Evolutionary conservation across 2,113 vertebrate species (phyloP).

Genomic region (Thermophis baileyi): DNA sequence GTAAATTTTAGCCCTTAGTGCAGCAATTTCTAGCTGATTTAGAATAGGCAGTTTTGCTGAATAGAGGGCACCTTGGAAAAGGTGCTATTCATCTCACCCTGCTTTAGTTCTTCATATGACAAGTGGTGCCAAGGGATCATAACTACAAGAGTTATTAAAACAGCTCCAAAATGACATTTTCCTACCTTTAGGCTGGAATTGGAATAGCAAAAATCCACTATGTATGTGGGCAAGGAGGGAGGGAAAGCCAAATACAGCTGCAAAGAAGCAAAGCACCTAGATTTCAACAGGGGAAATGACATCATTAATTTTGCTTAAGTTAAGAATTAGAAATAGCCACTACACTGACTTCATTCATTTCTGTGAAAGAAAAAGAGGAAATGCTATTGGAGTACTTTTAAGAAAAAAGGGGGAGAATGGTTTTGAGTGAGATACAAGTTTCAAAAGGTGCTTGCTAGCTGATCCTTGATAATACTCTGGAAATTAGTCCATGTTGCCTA

Average conservation of each 20-base stretch:
- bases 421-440: not conserved
- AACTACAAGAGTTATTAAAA: not conserved
- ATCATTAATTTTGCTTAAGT: not conserved
- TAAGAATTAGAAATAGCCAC: not conserved
- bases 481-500: slow-evolving; percentile 1
- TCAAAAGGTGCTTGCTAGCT: not conserved
- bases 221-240: not conserved
- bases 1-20: not conserved
- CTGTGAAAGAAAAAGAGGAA: not conserved
- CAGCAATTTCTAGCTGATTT: not conserved
- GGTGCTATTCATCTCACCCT: not conserved
- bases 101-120: slow-evolving; percentile 1
- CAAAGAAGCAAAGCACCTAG: not conserved
- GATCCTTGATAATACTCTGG: not conserved
- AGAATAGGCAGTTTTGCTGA: not conserved
- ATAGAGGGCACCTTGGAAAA: not conserved
- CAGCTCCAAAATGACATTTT: not conserved
- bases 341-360: not conserved
- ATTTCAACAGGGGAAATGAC: not conserved
- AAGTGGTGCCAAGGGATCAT: not conserved
- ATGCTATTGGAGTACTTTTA: not conserved
- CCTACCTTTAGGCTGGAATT: not conserved
- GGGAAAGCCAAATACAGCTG: not conserved
- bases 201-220: not conserved
- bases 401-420: not conserved